phyloP scores from a whole-genome alignment of 2,888 invertebrate genomes.

The Brachycybe producta region DNA sequence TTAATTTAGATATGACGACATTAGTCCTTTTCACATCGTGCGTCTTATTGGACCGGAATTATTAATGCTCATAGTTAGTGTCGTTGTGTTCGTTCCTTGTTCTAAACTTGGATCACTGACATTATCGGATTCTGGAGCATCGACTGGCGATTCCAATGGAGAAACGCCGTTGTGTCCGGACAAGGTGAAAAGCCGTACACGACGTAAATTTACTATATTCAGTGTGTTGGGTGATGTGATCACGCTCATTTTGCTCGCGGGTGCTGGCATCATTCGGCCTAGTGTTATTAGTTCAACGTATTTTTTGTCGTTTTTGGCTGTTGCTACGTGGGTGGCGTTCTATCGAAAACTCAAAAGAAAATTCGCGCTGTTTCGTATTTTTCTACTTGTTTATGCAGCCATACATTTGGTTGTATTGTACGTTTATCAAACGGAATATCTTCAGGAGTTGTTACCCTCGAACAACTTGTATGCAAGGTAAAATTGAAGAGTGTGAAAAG shows the following conservation, averaged over 20 bases:
- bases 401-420: slow-evolving; percentile 59
- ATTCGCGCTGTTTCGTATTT: slow-evolving; percentile 44
- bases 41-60: slow-evolving; percentile 68
- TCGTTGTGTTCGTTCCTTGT: slow-evolving; percentile 32
- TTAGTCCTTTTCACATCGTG: slow-evolving; percentile 48
- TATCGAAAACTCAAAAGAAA: slow-evolving; percentile 58
- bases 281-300: slow-evolving; percentile 72
- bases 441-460: slow-evolving; percentile 55
- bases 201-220: slow-evolving; percentile 5
- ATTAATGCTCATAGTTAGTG: slow-evolving; percentile 32
- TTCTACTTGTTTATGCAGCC: slow-evolving; percentile 49
- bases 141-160: background rate
- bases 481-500: slow-evolving; percentile 21
- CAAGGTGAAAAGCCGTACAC: slow-evolving; percentile 1
- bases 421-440: slow-evolving; percentile 72
- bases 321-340: slow-evolving; percentile 77
- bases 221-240: slow-evolving; percentile 12
- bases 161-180: background rate
- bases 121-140: background rate
- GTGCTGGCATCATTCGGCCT: slow-evolving; percentile 64
- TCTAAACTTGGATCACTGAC: slow-evolving; percentile 23
- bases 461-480: slow-evolving; percentile 63
- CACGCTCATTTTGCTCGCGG: slow-evolving; percentile 40
- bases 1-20: slow-evolving; percentile 61
- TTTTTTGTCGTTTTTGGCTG: slow-evolving; percentile 68